These are phyloP conservation scores for Tethya wilhelma DNA, from an alignment of 37 sponge, comb jelly and placozoan genomes.

Conservation along the genomic window DNA sequence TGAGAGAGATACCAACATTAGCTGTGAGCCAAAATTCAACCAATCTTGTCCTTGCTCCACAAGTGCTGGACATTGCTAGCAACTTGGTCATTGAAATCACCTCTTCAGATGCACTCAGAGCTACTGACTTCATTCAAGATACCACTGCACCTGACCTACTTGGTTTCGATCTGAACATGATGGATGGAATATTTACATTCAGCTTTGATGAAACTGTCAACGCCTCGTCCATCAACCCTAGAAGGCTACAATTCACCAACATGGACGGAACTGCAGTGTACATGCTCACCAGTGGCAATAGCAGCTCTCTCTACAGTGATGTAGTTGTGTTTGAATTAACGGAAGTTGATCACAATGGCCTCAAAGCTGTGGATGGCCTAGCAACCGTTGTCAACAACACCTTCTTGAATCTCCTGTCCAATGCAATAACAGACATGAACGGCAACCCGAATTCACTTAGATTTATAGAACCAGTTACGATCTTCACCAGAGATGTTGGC, in stretches of 20 bases:
- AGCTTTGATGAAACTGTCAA: conserved; percentile 87
- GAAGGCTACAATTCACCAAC: conserved; percentile 38
- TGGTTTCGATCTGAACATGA: conserved; percentile 66
- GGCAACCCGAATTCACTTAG: conserved; percentile 40
- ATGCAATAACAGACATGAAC: conserved; percentile 71
- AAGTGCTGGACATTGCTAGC: conserved; percentile 67
- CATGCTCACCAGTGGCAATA: conserved; percentile 40
- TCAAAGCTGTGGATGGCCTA: conserved; percentile 68
- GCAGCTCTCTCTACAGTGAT: conserved; percentile 18
- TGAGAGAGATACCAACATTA: conserved; percentile 67
- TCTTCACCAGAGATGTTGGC: conserved; percentile 62
- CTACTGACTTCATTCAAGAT: conserved; percentile 46
- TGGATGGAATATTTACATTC: conserved; percentile 59
- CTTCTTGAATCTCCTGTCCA: conserved; percentile 51
- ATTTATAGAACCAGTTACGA: conserved; percentile 20
- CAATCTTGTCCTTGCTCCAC: conserved; percentile 53
- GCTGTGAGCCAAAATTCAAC: conserved; percentile 52
- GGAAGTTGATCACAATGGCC: conserved; percentile 58
- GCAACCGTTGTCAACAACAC: conserved; percentile 74
- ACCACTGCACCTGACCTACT: conserved; percentile 55
- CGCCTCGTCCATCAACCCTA: conserved; percentile 41
- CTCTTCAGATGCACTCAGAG: conserved; percentile 31
- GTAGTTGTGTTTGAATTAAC: conserved; percentile 54
- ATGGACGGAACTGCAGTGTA: conserved; percentile 26
- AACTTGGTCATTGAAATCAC: conserved; percentile 59